A percentile compares a stretch with the other conserved stretches of the same genome.
Evolutionary conservation across 2,888 invertebrate species (phyloP).

Genomic region (Hyppa rectilinea): DNA sequence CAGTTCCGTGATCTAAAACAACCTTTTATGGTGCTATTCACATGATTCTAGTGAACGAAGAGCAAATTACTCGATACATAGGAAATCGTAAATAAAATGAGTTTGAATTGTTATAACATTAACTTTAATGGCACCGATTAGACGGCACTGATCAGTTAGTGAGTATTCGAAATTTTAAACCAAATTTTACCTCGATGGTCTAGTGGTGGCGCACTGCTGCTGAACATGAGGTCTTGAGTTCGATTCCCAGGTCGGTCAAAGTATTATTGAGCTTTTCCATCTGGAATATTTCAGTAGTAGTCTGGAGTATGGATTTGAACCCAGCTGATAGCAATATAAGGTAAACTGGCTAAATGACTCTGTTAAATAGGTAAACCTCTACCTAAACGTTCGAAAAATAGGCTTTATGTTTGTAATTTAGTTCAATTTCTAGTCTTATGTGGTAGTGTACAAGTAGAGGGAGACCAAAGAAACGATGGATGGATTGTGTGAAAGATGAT

Average conservation of each 20-base stretch:
- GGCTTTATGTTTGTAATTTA: not conserved
- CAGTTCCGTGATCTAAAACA: not conserved
- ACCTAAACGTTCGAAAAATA: no score
- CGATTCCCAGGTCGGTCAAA: not conserved
- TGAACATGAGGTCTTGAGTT: not conserved
- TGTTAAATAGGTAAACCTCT: no score
- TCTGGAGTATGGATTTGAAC: not conserved
- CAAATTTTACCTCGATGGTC: not conserved
- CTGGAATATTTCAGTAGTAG: not conserved
- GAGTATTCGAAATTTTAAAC: not conserved
- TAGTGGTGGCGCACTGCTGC: not conserved
- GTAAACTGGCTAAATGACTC: no score
- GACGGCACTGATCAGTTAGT: no score
- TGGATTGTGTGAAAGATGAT: no score
- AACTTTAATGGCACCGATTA: not conserved
- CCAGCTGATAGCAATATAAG: not conserved
- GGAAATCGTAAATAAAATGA: conserved; percentile 21
- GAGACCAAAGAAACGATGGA: no score
- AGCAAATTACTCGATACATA: conserved; percentile 9
- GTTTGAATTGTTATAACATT: not conserved
- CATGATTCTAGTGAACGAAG: not conserved
- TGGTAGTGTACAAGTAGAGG: no score
- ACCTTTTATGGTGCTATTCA: not conserved
- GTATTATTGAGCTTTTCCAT: not conserved
- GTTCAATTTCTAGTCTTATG: not conserved